A percentile compares a stretch with the other conserved stretches of the same genome.
These are phyloP conservation scores for Eurystomus gularis DNA, from an alignment of 2,113 vertebrate species.

Conservation along the genomic window DNA sequence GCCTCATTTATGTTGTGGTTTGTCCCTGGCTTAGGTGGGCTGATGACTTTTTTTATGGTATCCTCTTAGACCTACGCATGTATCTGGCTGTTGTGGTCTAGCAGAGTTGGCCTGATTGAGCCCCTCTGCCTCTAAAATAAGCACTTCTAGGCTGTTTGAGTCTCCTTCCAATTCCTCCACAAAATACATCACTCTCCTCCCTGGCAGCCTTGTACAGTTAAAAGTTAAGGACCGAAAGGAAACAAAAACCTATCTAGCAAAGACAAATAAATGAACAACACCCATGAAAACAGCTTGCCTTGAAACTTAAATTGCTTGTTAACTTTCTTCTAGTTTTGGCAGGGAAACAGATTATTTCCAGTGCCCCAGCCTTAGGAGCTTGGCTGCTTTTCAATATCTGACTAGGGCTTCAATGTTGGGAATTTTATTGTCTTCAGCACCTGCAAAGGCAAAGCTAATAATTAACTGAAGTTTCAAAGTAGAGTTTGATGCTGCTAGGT, in stretches of 20 bases:
- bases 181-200: background rate
- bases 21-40: background rate
- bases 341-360: constrained; percentile 26
- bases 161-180: background rate
- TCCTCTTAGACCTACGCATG: background rate
- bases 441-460: constrained; percentile 4
- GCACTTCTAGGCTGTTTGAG: background rate
- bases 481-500: background rate
- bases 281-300: background rate
- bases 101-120: background rate
- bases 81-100: background rate
- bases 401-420: background rate
- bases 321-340: constrained; percentile 10
- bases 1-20: background rate
- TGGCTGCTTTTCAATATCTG: constrained; percentile 8
- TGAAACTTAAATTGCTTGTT: constrained; percentile 45
- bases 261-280: background rate
- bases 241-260: background rate
- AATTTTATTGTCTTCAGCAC: constrained; percentile 22
- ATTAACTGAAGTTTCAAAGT: background rate
- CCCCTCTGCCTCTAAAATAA: background rate
- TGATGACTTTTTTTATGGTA: background rate
- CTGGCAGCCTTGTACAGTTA: background rate
- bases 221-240: background rate
- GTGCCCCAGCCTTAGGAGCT: background rate